Evolutionary conservation across 2,797 vertebrate species (phyloP), one percentile per base, ranked within the genome.

Genomic region (Enteromius paludinosus): DNA sequence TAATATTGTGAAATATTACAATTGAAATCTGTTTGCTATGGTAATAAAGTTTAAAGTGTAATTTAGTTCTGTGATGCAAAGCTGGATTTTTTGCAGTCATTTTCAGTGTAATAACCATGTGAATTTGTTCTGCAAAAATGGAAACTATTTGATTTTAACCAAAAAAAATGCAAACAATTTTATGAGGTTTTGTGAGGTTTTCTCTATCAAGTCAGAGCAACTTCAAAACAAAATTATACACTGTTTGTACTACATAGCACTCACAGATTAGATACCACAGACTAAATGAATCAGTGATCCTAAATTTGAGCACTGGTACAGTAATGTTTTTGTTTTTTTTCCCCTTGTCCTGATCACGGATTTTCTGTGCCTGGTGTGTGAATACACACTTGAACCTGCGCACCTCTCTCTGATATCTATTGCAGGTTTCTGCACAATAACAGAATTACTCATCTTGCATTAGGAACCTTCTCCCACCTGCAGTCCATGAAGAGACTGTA

Each of bases 371-470:
- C 49, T 73, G 12, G 23, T 38, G 35, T 54, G 30, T 56, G 7
- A 73, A 54, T 33, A 54, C 47, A 54, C 28, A 35, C 11, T n/a
- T 73, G 30, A 5, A 33, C n/a, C 41, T 80, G 68, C 62, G 35
- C 12, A 11, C 38, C 20, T 52, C 28, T 76, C 47, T 20, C 25
- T 75, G 17, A 43, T 82, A 38, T 82, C 5, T 66, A 87, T 87
- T 61, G 88, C 92, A 99, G 98, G 88, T 99, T 99, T 95, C 95
- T 99, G 85, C 98, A 99, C 93, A 99, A 99, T 94, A 99, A 99
- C 93, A 95, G 96, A 89, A 98, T 99, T 87, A 94, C 96, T 83
- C 97, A 99, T 79, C 95, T 99, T 7, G 94, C 96, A 86, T 96
- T 96, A 0, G 98, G 98, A 88, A 99, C 97, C 1, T 99, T 99